Conservation (phyloP, 1,140 invertebrate species). For the Drosophila trapezifrons region DNA sequence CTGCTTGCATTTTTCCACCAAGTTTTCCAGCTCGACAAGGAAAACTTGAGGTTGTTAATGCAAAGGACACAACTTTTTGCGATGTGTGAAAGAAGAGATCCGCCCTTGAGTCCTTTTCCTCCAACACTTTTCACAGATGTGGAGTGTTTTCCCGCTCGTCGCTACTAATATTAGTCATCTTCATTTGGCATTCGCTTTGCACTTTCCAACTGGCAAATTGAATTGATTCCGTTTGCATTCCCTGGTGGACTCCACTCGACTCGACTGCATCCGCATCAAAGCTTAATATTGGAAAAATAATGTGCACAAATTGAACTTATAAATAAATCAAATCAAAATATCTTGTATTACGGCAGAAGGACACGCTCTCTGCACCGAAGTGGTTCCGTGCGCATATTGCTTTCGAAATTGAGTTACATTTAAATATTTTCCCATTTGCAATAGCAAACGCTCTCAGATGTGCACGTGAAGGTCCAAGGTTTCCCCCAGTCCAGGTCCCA, state of each 20-base stretch:
- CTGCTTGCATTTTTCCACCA: slow-evolving; percentile 38
- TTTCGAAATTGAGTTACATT: slow-evolving; percentile 75
- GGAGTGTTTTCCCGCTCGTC: neutral
- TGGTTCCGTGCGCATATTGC: slow-evolving; percentile 59
- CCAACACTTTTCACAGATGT: neutral
- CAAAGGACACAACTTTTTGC: slow-evolving; percentile 35
- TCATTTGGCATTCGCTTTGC: slow-evolving; percentile 52
- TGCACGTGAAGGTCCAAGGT: slow-evolving; percentile 24
- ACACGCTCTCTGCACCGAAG: slow-evolving; percentile 19
- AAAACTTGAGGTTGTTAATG: slow-evolving; percentile 32
- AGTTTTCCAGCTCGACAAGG: slow-evolving; percentile 25
- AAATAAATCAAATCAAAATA: slow-evolving; percentile 81
- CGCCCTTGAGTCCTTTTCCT: slow-evolving; percentile 2
- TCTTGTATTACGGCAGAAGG: slow-evolving; percentile 52
- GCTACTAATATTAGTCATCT: slow-evolving; percentile 27
- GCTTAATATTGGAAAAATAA: slow-evolving; percentile 71
- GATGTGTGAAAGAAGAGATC: slow-evolving; percentile 10
- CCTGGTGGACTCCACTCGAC: slow-evolving; percentile 28
- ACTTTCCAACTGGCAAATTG: slow-evolving; percentile 37
- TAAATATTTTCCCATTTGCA: slow-evolving; percentile 69
- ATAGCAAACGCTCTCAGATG: slow-evolving; percentile 26
- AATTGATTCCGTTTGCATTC: slow-evolving; percentile 51
- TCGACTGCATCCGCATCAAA: slow-evolving; percentile 42
- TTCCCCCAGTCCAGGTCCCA: slow-evolving; percentile 13
- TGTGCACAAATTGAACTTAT: slow-evolving; percentile 79